phyloP scores from a whole-genome alignment of 2,113 vertebrate species.

The Notothenia coriiceps region DNA sequence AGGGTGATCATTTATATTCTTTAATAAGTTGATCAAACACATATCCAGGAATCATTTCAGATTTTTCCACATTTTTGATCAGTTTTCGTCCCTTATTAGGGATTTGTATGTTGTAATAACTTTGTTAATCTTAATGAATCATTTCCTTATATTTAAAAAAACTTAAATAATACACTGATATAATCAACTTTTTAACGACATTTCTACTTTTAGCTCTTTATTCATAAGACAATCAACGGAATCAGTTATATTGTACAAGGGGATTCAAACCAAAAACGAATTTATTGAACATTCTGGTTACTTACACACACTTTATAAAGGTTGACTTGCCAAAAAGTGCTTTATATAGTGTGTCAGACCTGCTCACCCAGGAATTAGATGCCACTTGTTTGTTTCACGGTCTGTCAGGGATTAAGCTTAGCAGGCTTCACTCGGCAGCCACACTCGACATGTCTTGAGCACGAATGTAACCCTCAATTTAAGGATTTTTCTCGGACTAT shows the following conservation, averaged over 20 bases:
- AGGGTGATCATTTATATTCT: background rate
- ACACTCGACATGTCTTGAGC: slow-evolving; percentile 78
- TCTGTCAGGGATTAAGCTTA: slow-evolving; percentile 88
- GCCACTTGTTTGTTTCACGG: slow-evolving; percentile 44
- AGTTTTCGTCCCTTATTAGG: no score
- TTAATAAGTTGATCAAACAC: background rate
- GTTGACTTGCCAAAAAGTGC: background rate
- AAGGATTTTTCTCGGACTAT: slow-evolving; percentile 85
- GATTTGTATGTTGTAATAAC: background rate
- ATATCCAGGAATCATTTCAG: background rate
- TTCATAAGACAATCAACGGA: background rate
- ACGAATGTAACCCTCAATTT: slow-evolving; percentile 73
- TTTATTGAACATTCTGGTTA: background rate
- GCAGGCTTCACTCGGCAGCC: slow-evolving; percentile 87
- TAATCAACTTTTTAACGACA: background rate
- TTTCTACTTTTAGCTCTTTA: background rate
- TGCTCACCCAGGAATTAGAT: slow-evolving; percentile 57
- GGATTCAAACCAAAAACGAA: background rate
- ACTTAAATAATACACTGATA: background rate
- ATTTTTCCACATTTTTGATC: background rate
- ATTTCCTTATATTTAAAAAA: background rate
- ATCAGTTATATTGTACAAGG: background rate
- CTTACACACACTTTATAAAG: background rate
- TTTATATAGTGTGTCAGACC: slow-evolving; percentile 19
- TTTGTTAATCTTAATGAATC: background rate